phyloP scores from a whole-genome alignment of 2,113 vertebrate genomes.

The Hylia prasina region DNA sequence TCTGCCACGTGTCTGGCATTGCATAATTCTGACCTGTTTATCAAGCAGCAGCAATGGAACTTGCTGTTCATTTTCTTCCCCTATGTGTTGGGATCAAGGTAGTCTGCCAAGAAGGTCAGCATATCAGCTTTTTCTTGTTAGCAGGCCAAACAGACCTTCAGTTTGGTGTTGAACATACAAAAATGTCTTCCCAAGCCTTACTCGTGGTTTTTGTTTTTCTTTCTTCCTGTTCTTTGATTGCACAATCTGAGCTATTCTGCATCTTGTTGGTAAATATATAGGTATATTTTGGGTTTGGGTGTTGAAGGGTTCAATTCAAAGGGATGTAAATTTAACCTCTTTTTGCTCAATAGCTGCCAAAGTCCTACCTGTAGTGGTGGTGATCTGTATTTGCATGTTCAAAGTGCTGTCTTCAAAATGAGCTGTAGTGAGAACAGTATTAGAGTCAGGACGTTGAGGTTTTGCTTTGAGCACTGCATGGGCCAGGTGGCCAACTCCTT shows the following conservation, averaged over 20 bases:
- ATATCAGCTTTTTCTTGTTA: not conserved
- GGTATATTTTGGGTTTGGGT: not conserved
- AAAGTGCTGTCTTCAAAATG: not conserved
- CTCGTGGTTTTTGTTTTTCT: not conserved
- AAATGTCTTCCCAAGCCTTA: not conserved
- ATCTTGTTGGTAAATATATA: not conserved
- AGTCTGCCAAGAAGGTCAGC: not conserved
- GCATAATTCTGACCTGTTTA: not conserved
- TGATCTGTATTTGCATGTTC: not conserved
- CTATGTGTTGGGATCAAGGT: not conserved
- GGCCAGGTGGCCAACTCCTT: not conserved
- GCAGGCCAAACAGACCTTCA: not conserved
- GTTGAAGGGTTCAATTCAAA: not conserved
- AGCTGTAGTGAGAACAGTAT: not conserved
- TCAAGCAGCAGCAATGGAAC: not conserved
- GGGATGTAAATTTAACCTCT: not conserved
- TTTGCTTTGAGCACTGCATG: not conserved
- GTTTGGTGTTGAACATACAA: not conserved
- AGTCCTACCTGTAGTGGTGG: not conserved
- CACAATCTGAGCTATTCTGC: not conserved
- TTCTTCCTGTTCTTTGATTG: not conserved
- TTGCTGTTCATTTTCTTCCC: not conserved
- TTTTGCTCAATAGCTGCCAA: not conserved
- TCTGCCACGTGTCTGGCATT: not conserved
- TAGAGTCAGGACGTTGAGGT: fast-evolving